phyloP scores from a whole-genome alignment of 1,140 invertebrate genomes.

The Ceratitis capitata region DNA sequence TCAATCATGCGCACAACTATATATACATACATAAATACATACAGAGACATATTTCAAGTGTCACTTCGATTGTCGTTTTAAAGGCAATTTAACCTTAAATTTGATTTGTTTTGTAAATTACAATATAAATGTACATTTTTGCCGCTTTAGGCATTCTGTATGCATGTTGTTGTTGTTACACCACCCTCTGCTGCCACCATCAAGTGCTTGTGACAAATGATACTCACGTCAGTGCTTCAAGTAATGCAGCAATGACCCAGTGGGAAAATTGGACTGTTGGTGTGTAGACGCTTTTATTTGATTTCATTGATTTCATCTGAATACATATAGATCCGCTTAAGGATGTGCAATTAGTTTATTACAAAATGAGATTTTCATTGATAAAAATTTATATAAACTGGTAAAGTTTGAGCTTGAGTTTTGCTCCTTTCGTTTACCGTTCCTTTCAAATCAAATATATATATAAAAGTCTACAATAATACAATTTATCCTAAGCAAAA shows the following conservation, averaged over 20 bases:
- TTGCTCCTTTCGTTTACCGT: too few species aligned
- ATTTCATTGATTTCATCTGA: too few species aligned
- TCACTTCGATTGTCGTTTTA: constrained; percentile 16
- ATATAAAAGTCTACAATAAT: too few species aligned
- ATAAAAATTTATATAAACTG: too few species aligned
- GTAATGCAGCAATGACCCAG: not conserved
- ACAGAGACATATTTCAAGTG: not conserved
- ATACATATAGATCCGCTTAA: too few species aligned
- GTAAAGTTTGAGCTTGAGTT: too few species aligned
- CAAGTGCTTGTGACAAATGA: not conserved
- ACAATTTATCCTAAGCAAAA: too few species aligned
- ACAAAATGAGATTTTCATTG: too few species aligned
- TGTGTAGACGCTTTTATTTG: too few species aligned
- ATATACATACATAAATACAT: not conserved
- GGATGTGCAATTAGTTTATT: too few species aligned
- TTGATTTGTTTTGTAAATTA: constrained; percentile 20
- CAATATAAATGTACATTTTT: not conserved
- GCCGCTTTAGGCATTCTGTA: not conserved
- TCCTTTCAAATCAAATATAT: too few species aligned
- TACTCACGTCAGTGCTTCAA: not conserved
- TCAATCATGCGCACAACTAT: not conserved
- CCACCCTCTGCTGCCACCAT: not conserved
- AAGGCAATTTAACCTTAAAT: constrained; percentile 36
- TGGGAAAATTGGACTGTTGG: not conserved
- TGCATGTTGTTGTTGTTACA: not conserved